Conservation (phyloP, 2,797 vertebrate species). For the Hapalemur alaotrensis region DNA sequence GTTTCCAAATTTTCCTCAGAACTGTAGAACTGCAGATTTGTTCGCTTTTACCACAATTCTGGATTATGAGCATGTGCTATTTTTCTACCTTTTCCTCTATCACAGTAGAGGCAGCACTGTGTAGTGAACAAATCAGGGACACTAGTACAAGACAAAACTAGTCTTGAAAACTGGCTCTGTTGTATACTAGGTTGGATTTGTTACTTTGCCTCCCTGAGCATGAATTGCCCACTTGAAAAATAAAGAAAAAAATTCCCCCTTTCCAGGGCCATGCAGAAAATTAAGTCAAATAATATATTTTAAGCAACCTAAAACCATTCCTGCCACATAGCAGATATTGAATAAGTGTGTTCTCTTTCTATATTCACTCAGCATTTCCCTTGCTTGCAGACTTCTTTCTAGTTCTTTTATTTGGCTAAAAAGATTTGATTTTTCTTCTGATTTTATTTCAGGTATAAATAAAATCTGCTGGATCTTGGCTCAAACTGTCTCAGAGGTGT, state of each 20-base stretch:
- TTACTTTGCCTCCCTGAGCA: background rate
- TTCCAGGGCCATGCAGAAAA: background rate
- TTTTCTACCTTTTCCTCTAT: background rate
- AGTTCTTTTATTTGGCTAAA: background rate
- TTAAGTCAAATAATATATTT: background rate
- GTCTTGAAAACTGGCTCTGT: background rate
- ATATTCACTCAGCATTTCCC: background rate
- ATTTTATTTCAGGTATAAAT: constrained; percentile 11
- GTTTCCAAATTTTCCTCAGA: background rate
- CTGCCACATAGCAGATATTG: background rate
- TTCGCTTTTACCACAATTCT: background rate
- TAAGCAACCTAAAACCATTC: background rate
- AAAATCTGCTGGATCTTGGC: background rate
- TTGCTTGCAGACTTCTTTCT: background rate
- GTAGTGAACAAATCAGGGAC: background rate
- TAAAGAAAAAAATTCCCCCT: background rate
- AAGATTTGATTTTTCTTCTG: background rate
- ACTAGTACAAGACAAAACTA: background rate
- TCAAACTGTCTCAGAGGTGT: background rate
- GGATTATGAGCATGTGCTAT: background rate
- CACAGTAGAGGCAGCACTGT: background rate
- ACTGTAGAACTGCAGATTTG: background rate
- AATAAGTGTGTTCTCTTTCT: background rate
- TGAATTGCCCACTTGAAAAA: background rate
- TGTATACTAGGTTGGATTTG: background rate